Percentiles rank a stretch among this genome's conserved stretches.
Conservation (phyloP, 2,888 invertebrate genomes). For the Chydorus sphaericus region DNA sequence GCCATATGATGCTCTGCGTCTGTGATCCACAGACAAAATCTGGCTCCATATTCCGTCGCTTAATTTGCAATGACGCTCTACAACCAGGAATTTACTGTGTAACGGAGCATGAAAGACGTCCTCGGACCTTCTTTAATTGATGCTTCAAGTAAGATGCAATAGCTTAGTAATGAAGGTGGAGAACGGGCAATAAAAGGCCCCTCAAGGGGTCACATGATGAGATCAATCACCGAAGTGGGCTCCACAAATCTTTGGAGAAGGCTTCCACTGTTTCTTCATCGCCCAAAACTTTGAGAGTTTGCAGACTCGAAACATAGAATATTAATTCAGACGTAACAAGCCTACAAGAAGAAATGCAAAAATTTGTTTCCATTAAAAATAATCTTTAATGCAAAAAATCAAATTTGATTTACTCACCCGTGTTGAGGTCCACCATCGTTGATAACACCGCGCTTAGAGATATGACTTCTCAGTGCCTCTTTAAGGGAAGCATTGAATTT, state of each 20-base stretch:
- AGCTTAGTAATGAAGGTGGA: no score
- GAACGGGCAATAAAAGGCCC: no score
- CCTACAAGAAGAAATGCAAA: constrained; percentile 22
- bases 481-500: constrained; percentile 74
- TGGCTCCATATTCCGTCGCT: no score
- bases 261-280: constrained; percentile 37
- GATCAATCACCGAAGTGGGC: neutral
- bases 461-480: constrained; percentile 65
- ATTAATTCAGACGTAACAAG: constrained; percentile 83
- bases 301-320: constrained; percentile 75
- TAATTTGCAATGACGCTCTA: no score
- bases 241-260: constrained; percentile 13
- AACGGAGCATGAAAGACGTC: no score
- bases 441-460: constrained; percentile 70
- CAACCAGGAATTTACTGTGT: no score
- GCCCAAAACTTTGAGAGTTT: constrained; percentile 60
- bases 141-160: no score
- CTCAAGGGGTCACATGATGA: no score
- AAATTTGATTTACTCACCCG: constrained; percentile 37
- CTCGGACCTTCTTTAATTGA: no score
- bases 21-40: no score
- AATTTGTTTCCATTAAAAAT: neutral
- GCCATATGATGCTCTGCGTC: neutral
- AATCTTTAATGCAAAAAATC: neutral
- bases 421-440: constrained; percentile 96